These are phyloP conservation scores for Girardia tigrina DNA, from an alignment of 2,888 invertebrate genomes.

Conservation along the genomic window DNA sequence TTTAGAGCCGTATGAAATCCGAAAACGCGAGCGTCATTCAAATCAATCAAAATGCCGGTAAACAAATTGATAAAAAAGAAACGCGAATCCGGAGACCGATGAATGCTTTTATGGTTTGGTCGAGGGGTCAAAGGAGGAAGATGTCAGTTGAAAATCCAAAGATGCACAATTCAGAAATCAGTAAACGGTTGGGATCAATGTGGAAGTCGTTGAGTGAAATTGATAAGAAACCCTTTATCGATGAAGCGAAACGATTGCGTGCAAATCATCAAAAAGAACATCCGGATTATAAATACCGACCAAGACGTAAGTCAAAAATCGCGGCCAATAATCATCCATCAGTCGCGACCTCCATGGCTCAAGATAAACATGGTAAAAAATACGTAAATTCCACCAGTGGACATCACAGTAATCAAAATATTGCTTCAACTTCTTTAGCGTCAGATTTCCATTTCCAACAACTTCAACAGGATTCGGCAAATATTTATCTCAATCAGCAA, in stretches of 20 bases:
- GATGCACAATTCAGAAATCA: conserved; percentile 97
- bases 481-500: background rate
- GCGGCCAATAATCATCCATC: conserved; percentile 56
- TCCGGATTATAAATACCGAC: conserved; percentile 94
- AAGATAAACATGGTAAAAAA: conserved; percentile 13
- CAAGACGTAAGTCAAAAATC: conserved; percentile 79
- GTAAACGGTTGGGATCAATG: conserved; percentile 85
- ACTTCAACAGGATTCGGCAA: conserved; percentile 6
- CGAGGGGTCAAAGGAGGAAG: conserved; percentile 83
- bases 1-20: background rate
- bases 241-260: conserved; percentile 86
- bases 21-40: background rate
- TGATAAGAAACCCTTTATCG: conserved; percentile 93
- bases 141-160: conserved; percentile 98
- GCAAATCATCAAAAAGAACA: conserved; percentile 99
- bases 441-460: conserved; percentile 23
- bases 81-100: conserved; percentile 89
- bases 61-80: conserved; percentile 40
- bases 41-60: background rate
- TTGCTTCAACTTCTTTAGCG: background rate
- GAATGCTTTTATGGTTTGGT: conserved; percentile 99
- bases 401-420: conserved; percentile 9
- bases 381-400: background rate
- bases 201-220: conserved; percentile 89
- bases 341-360: background rate